Evolutionary conservation across 2,797 vertebrate genomes (phyloP).

Genomic region (Danionella dracula): DNA sequence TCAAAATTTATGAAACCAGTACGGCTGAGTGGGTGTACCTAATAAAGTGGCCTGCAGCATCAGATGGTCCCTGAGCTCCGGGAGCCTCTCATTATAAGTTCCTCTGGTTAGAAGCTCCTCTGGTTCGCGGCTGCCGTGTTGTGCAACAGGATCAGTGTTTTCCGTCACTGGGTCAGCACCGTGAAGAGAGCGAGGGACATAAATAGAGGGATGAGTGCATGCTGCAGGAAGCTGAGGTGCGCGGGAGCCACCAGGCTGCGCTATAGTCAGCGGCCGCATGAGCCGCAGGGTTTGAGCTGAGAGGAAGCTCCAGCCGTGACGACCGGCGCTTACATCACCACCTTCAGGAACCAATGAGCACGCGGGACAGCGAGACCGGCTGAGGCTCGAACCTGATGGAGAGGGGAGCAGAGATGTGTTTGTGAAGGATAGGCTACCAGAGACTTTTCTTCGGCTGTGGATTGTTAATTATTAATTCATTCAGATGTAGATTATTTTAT

Average conservation of each 20-base stretch:
- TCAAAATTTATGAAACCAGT: no score
- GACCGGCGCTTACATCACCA: slow-evolving; percentile 43
- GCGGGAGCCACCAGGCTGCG: slow-evolving; percentile 1
- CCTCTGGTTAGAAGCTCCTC: no score
- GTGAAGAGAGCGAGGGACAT: slow-evolving; percentile 15
- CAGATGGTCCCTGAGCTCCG: no score
- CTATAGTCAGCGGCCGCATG: slow-evolving; percentile 4
- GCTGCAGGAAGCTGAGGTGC: slow-evolving; percentile 32
- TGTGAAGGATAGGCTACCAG: no score
- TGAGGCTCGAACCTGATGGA: neutral
- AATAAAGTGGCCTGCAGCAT: no score
- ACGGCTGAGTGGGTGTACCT: no score
- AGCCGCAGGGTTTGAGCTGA: neutral
- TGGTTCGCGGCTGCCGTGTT: slow-evolving; percentile 43
- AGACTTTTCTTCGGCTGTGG: no score
- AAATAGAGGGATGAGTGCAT: slow-evolving; percentile 38
- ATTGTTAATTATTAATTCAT: no score
- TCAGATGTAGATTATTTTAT: no score
- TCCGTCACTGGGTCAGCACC: slow-evolving; percentile 28
- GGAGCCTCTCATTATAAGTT: no score
- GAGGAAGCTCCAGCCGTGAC: slow-evolving; percentile 29
- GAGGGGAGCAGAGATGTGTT: no score
- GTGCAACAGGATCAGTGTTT: slow-evolving; percentile 43
- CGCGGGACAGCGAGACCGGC: slow-evolving; percentile 19
- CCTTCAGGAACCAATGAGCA: slow-evolving; percentile 32